Base-by-base conservation (phyloP, 2,797 vertebrate species). In the Coregonus sp. region DNA sequence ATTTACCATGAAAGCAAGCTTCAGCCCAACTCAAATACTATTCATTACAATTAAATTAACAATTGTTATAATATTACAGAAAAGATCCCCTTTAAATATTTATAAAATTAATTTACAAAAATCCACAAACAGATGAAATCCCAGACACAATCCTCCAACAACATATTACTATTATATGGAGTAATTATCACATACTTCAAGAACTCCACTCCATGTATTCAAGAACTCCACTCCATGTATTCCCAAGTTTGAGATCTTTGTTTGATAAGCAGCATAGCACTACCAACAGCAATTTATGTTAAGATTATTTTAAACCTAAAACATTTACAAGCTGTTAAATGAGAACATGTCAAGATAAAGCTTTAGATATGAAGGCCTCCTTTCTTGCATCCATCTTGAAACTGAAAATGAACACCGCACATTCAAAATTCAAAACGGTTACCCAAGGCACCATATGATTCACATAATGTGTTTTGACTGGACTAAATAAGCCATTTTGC, bases 391-490 rank as follows among this genome's bases (percentile, higher is more conserved):
- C 5, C 16, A 37, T 40, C 31, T 69, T 37, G 33, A 70, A 70
- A 20, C 18, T n/a, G 18, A 40, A 67, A 67, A 35, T 67, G 11
- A n/a, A 37, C 29, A 70, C n/a, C n/a, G 63, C 74, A 67, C 33
- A 47, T 54, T 35, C 79, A 63, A 74, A 72, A 69, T 37, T 25
- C 82, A 20, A 3, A 76, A 73, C 61, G 76, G 66, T 68, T 87
- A 92, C 47, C 40, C 74, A 92, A 92, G 92, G 92, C 92, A 93
- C 92, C 50, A 87, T 76, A 89, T 91, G 86, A 92, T 81, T 86
- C 84, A 90, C 69, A 70, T 75, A 82, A 81, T 1, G 66, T 87
- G 82, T 76, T 79, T 80, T 82, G 47, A 80, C 78, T 75, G 68
- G 65, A 73, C 50, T 70, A 70, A 12, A 71, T 72, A 4, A 59